Evolutionary conservation across 2,113 vertebrate species (phyloP).

Genomic region (Aldabrachelys gigantea): DNA sequence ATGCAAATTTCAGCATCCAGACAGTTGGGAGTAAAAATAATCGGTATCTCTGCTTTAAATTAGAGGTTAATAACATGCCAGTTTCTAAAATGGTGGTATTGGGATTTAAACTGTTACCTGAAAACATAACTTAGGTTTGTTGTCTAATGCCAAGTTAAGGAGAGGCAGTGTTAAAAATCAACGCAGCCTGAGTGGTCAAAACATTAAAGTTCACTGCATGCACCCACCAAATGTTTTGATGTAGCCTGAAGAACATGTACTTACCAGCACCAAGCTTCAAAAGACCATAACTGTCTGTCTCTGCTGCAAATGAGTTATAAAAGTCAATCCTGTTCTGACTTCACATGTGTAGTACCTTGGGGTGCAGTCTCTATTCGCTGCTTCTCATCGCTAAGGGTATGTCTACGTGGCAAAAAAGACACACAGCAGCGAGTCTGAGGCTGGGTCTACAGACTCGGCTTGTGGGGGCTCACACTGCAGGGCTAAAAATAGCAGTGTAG

Average conservation of each 20-base stretch:
- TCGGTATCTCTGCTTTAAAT: background rate
- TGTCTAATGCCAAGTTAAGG: background rate
- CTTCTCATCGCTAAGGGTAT: background rate
- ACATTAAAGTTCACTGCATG: background rate
- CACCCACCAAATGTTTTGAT: background rate
- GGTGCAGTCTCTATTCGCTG: rapidly evolving
- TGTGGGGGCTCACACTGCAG: background rate
- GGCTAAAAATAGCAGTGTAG: background rate
- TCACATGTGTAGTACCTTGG: background rate
- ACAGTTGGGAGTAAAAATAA: background rate
- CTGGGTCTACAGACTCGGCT: background rate
- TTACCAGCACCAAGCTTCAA: background rate
- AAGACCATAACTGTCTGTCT: background rate
- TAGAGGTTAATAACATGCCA: background rate
- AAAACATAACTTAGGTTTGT: background rate
- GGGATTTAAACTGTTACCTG: background rate
- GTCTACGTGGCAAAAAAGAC: background rate
- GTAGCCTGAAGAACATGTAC: background rate
- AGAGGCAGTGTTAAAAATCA: background rate
- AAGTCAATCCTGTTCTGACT: background rate
- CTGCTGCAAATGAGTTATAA: background rate
- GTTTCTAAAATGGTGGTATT: background rate
- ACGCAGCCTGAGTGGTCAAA: background rate
- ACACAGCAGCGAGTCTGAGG: background rate
- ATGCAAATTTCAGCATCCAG: background rate